Conservation (phyloP, 2,113 vertebrate genomes). For the Melospiza georgiana region DNA sequence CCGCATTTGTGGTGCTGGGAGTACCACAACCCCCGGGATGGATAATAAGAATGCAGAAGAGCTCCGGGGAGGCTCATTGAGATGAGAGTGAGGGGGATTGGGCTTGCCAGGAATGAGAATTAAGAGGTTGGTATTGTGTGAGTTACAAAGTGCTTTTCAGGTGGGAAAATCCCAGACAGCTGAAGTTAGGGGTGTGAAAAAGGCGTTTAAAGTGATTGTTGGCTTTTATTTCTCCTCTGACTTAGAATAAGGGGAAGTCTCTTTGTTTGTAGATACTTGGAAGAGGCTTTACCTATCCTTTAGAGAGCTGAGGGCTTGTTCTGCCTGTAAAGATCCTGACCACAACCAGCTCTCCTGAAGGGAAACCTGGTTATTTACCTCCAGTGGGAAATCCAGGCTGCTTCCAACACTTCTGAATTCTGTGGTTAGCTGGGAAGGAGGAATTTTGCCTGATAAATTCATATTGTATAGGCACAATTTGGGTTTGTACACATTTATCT, state of each 20-base stretch:
- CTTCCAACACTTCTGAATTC: neutral
- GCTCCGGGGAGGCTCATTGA: slow-evolving; percentile 25
- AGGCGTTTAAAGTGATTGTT: neutral
- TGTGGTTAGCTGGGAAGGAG: neutral
- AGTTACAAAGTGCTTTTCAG: neutral
- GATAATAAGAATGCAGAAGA: neutral
- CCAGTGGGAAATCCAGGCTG: neutral
- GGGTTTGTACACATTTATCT: neutral
- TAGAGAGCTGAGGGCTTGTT: neutral
- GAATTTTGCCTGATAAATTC: neutral
- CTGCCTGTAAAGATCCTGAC: neutral
- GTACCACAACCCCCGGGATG: neutral
- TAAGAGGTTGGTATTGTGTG: neutral
- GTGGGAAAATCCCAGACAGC: neutral
- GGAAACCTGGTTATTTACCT: neutral
- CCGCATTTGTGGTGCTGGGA: neutral
- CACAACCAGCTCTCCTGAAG: neutral
- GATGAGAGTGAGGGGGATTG: neutral
- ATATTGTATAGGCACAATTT: rapidly evolving
- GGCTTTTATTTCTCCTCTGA: neutral
- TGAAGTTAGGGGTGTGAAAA: neutral
- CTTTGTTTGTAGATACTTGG: neutral
- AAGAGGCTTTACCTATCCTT: neutral
- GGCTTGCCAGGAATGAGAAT: slow-evolving; percentile 34
- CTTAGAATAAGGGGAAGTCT: neutral